Evolutionary conservation across 2,113 vertebrate species (phyloP), one percentile per base, ranked within the genome.

Genomic region (Zeus faber): DNA sequence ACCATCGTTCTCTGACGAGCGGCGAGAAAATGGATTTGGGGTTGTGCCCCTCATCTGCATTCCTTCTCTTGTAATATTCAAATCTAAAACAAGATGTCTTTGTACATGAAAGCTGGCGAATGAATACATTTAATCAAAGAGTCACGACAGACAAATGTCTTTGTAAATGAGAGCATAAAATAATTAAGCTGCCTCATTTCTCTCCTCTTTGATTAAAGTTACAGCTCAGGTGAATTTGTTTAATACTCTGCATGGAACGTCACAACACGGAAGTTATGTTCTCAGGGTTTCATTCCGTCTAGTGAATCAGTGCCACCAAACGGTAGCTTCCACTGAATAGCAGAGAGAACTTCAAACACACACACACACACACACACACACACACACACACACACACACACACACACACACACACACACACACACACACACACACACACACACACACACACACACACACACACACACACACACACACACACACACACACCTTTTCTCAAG

Each of bases 61-160:
- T 45, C 41, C 25, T 35, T 22, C 59, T 45, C 22, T 6, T 53
- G 44, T 33, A 60, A 60, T 27, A 46, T 68, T 46, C 47, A 65
- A 68, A 73, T 67, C 39, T 63, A 51, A 58, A 51, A 59, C 20
- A 65, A 51, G 31, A 57, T n/a, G 23, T 31, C 50, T 74, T 22
- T 49, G 22, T 39, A 26, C 35, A 67, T 26, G 51, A 48, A 49
- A 26, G 27, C 67, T 48, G 46, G 14, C 24, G 52, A 64, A 44
- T 37, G 41, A 51, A 57, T 67, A 39, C 22, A 59, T 20, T 3
- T 37, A 33, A 59, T 35, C 37, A 24, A 0, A 6, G 45, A 62
- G 37, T 44, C 40, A 24, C 27, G 62, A 65, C 41, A 70, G 48
- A 35, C 49, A 69, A 55, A 61, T 24, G n/a, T 33, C 29, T 58